phyloP scores from a whole-genome alignment of 2,797 vertebrate species.

The Enteromius viviparus region DNA sequence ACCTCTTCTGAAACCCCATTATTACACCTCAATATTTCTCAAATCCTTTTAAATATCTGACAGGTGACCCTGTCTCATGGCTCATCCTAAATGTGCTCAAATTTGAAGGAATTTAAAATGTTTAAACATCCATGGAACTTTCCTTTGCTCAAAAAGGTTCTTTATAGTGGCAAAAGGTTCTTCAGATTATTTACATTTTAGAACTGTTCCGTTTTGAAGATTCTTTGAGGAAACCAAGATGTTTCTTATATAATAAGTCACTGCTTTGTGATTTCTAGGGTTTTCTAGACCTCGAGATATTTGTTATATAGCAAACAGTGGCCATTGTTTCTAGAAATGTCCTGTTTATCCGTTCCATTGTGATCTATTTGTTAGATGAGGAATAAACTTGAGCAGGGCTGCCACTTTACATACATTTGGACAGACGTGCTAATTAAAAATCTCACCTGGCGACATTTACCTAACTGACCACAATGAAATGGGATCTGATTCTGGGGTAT shows the following conservation, averaged over 20 bases:
- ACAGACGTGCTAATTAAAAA: conserved; percentile 24
- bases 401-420: conserved; percentile 2
- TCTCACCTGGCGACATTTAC: conserved; percentile 25
- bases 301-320: neutral
- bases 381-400: conserved; percentile 11
- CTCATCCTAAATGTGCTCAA: neutral
- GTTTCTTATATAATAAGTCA: neutral
- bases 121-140: neutral
- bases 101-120: neutral
- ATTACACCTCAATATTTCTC: conserved; percentile 18
- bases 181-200: neutral
- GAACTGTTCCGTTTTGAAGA: neutral
- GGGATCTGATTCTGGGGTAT: conserved; percentile 42
- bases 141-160: neutral
- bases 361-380: neutral
- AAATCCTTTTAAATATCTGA: conserved; percentile 20
- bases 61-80: neutral
- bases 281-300: neutral
- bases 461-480: conserved; percentile 42
- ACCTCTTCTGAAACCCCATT: conserved; percentile 21
- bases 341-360: neutral
- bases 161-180: neutral
- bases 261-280: neutral
- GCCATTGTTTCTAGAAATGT: conserved; percentile 3
- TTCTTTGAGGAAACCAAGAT: neutral